phyloP scores from a whole-genome alignment of 2,797 vertebrate genomes.

The Catamblyrhynchus diadema region DNA sequence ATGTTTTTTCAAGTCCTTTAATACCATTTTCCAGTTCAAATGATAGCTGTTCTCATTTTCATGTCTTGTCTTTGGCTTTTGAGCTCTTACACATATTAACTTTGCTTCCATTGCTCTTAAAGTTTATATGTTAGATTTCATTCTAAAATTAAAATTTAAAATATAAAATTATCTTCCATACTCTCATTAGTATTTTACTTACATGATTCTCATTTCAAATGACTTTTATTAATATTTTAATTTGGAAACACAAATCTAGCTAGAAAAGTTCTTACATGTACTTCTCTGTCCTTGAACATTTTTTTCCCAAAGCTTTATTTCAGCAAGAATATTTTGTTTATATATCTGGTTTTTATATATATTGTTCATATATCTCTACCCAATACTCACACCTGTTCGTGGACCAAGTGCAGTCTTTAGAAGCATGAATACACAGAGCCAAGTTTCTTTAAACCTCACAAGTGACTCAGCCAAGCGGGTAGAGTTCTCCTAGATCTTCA shows the following conservation, averaged over 20 bases:
- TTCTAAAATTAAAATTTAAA: not conserved
- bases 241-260: not conserved
- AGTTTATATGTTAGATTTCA: not conserved
- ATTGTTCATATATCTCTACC: not conserved
- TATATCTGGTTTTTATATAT: not conserved
- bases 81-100: not conserved
- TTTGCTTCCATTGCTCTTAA: not conserved
- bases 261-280: not conserved
- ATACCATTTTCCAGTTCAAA: not conserved
- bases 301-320: not conserved
- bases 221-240: not conserved
- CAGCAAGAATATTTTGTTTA: not conserved
- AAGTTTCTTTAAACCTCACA: not conserved
- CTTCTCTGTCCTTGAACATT: not conserved
- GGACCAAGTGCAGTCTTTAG: not conserved
- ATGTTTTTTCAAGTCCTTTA: not conserved
- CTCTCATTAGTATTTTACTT: not conserved
- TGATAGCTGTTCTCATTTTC: not conserved
- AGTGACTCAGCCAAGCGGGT: not conserved
- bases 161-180: not conserved
- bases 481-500: not conserved
- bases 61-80: not conserved
- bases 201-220: not conserved
- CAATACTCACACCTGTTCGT: not conserved
- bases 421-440: not conserved